Conservation (phyloP, 2,888 invertebrate species). For the Oeneis ivallda region DNA sequence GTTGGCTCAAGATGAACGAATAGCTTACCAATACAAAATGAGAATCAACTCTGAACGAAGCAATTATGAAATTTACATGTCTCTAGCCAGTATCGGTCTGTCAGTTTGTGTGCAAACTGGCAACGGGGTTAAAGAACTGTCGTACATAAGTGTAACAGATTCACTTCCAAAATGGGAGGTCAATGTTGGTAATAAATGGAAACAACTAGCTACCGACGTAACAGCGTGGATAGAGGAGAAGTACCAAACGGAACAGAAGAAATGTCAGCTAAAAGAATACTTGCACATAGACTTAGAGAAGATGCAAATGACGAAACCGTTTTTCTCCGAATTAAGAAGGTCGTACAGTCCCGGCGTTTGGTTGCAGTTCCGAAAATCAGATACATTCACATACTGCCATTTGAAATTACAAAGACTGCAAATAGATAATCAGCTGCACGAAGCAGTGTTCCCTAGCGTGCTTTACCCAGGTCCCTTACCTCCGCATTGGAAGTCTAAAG, state of each 20-base stretch:
- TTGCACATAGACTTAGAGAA: conserved; percentile 90
- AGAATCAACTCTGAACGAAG: conserved; percentile 85
- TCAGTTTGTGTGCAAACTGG: conserved; percentile 78
- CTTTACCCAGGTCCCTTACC: conserved; percentile 83
- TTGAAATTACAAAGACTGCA: conserved; percentile 85
- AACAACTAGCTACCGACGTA: conserved; percentile 87
- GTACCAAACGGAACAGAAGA: conserved; percentile 85
- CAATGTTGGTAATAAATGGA: conserved; percentile 90
- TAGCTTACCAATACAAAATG: conserved; percentile 83
- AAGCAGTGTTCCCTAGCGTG: conserved; percentile 86
- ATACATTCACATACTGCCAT: conserved; percentile 85
- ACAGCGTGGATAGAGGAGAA: conserved; percentile 92
- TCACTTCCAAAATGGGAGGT: conserved; percentile 91
- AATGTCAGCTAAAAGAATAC: conserved; percentile 89
- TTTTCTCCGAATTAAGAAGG: conserved; percentile 88
- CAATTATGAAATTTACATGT: conserved; percentile 85
- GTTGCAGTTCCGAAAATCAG: conserved; percentile 87
- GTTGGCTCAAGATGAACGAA: conserved; percentile 88
- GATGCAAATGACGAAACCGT: conserved; percentile 94
- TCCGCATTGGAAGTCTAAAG: conserved; percentile 59
- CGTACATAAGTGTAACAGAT: conserved; percentile 85
- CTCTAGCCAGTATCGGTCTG: conserved; percentile 86
- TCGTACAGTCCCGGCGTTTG: conserved; percentile 88
- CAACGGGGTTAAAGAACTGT: conserved; percentile 82
- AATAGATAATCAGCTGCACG: conserved; percentile 88